Base-by-base conservation (phyloP, 2,797 vertebrate genomes). In the Bradypodion pumilum region DNA sequence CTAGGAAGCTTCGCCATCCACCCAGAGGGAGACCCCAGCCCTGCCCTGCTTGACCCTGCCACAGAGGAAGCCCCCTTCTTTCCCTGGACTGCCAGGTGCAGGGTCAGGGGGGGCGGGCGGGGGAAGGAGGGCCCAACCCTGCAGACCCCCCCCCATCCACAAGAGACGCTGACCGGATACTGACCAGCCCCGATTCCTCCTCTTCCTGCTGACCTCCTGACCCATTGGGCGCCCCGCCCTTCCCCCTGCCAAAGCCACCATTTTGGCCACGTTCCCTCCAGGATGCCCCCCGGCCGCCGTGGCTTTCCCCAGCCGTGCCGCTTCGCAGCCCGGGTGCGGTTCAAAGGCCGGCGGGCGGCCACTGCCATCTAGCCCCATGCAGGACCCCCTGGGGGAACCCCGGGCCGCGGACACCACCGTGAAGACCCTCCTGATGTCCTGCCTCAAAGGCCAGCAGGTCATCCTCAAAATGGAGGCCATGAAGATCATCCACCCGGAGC, bases 401-500 rank as follows among this genome's bases (percentile, higher is more conserved):
- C 91, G 92, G 90, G 91, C 92, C 77, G 86, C 91, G 92, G 95
- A 95, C 93, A 93, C 92, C 91, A 93, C 94, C 92, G 94, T 95
- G 88, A 95, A 94, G 92, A 94, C 90, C 0, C 94, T 96, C 91
- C 96, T 97, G 95, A 99, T 99, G 98, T 98, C 98, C 95, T 99
- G 98, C 96, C 97, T 99, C 94, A 96, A 98, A 95, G 98, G 98
- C 88, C 98, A 98, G 95, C 97, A 98, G 86, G 97, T 99, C 95
- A 96, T 98, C 96, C 97, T 99, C 95, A 98, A 98, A 87, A 99
- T 99, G 98, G 98, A 99, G 95, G 98, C 98, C 32, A 98, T 99
- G 96, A 99, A 99, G 92, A 98, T 99, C 92, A 98, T 99, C 92
- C 98, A 98, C 89, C 98, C 98, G 0, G 98, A 99, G 95, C 99